Evolutionary conservation across 2,888 invertebrate genomes (phyloP), one percentile per base, ranked within the genome.

Genomic region (Sialis lutaria): DNA sequence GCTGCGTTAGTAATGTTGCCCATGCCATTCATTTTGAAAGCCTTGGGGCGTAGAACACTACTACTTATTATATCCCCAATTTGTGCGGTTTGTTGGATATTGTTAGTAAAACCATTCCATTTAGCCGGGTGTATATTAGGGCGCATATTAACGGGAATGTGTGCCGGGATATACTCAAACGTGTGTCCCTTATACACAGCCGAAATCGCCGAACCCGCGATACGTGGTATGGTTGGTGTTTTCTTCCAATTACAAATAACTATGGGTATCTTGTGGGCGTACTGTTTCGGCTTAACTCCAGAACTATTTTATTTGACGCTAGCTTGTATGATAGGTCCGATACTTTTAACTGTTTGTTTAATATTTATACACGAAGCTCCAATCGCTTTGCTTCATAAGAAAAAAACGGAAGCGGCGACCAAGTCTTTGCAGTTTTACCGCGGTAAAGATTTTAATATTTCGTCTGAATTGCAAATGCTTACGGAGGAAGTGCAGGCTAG

Each of bases 131-230:
- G 55, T 41, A 53, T 52, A 41, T 13, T 54, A 2, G 56, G 54
- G 9, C 50, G 62, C 34, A 51, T 68, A 12, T 32, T 69, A 6
- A 61, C 63, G 45, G 74, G 74, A 4, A 60, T 67, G 49, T 67
- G 67, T 37, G 57, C 73, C 56, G 84, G 83, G 42, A 77, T 79
- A 0, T 73, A 77, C 34, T 84, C 85, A 57, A 83, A 89, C 2
- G 73, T 81, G 4, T 81, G 81, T 0, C 88, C 90, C 0, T 80
- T 85, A 66, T 91, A 88, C 61, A 79, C 89, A 32, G 79, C 80
- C 1, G 91, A 91, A 67, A 82, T 86, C 31, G 79, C 87, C 0
- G 83, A 88, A 57, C 77, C 80, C 0, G 77, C 79, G 33, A 75
- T 84, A 55, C 72, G 89, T 46, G 90, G 90, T 0, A 72, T 79